Evolutionary conservation across 2,113 vertebrate genomes (phyloP).

Genomic region (Baryphthengus martii): DNA sequence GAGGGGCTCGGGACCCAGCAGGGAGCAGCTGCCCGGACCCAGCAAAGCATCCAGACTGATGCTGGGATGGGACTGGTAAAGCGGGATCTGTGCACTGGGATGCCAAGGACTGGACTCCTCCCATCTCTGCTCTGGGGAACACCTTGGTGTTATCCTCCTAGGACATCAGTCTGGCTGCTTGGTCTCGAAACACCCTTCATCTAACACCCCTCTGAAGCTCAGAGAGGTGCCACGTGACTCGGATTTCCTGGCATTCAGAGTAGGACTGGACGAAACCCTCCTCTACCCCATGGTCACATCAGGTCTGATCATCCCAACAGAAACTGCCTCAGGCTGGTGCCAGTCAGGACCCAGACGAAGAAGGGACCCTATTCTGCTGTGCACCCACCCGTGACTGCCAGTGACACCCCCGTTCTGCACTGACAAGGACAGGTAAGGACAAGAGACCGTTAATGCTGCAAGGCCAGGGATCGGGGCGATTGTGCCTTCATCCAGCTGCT

Average conservation of each 20-base stretch:
- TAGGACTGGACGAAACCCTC: background rate
- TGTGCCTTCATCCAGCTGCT: background rate
- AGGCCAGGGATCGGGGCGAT: background rate
- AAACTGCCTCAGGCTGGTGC: background rate
- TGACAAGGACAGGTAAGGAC: rapidly evolving
- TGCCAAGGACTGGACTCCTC: rapidly evolving
- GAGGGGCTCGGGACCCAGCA: rapidly evolving
- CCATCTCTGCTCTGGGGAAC: rapidly evolving
- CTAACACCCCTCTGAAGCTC: background rate
- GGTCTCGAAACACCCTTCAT: background rate
- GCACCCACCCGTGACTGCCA: background rate
- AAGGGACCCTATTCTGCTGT: background rate
- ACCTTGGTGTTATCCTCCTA: rapidly evolving
- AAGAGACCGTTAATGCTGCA: rapidly evolving
- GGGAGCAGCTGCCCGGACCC: background rate
- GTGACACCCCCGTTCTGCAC: rapidly evolving
- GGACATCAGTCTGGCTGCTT: background rate
- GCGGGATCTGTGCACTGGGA: background rate
- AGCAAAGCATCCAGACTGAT: rapidly evolving
- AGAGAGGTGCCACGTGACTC: background rate
- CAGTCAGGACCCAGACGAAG: background rate
- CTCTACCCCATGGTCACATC: background rate
- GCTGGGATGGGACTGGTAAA: background rate
- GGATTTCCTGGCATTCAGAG: background rate
- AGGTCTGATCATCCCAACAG: background rate